Conservation (phyloP, 2,113 vertebrate genomes). For the Halichoerus grypus region DNA sequence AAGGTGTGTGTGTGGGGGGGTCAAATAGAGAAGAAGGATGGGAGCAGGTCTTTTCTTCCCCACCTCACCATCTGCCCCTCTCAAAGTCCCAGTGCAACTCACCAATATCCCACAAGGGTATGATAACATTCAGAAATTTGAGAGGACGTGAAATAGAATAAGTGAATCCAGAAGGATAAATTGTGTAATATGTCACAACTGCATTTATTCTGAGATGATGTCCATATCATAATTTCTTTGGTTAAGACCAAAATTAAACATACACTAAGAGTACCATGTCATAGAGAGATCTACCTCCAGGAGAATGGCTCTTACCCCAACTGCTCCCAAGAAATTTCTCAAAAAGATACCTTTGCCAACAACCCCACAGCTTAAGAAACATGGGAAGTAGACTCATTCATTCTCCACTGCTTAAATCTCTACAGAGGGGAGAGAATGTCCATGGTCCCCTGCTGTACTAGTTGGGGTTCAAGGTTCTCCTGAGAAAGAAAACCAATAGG, state of each 20-base stretch:
- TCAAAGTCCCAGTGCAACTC: background rate
- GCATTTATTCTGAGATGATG: background rate
- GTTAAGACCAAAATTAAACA: background rate
- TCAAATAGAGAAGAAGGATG: background rate
- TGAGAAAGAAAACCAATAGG: background rate
- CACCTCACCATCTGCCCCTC: no score
- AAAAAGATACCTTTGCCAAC: background rate
- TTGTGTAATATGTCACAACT: no score
- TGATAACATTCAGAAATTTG: background rate
- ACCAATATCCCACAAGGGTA: background rate
- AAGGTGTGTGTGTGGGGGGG: fast-evolving
- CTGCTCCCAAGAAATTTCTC: background rate
- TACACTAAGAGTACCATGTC: background rate
- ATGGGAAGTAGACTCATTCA: fast-evolving
- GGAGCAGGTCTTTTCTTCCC: background rate
- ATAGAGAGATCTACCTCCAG: background rate
- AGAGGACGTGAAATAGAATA: background rate
- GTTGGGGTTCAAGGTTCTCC: background rate
- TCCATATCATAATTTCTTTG: background rate
- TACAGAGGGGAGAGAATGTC: background rate
- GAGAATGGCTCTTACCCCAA: background rate
- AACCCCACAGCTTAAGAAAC: background rate
- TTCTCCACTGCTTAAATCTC: background rate
- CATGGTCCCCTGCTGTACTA: background rate
- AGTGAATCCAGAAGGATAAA: background rate